phyloP scores from a whole-genome alignment of 1,140 invertebrate genomes.

The Megathymus violae region DNA sequence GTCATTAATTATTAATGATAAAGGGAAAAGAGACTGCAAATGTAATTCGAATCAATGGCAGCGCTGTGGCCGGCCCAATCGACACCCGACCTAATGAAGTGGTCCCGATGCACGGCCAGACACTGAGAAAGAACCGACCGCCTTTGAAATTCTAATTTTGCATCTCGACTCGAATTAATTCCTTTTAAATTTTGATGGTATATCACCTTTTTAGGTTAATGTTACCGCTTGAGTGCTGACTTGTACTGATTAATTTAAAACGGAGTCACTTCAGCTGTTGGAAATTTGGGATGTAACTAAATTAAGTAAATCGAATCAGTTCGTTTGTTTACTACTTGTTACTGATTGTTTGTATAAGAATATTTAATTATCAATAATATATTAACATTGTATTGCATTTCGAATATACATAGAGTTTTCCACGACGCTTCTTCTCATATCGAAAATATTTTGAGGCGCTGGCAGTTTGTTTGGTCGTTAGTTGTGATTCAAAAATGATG shows the following conservation, averaged over 20 bases:
- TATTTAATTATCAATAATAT: too few species aligned
- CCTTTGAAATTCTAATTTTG: conserved; percentile 49
- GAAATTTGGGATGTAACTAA: neutral
- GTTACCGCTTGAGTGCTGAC: neutral
- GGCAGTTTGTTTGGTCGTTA: too few species aligned
- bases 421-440: too few species aligned
- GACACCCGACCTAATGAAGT: conserved; percentile 64
- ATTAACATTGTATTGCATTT: too few species aligned
- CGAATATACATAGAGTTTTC: too few species aligned
- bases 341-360: too few species aligned
- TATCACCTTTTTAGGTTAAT: conserved; percentile 23
- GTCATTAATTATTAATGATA: conserved; percentile 68
- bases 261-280: too few species aligned
- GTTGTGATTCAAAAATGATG: too few species aligned
- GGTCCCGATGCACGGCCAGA: conserved; percentile 47
- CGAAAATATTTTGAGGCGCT: too few species aligned
- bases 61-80: conserved; percentile 44
- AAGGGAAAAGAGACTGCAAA: conserved; percentile 47
- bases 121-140: conserved; percentile 42
- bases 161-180: conserved; percentile 36
- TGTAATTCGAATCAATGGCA: conserved; percentile 32
- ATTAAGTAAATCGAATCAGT: too few species aligned
- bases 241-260: neutral
- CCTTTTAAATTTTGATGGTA: conserved; percentile 34
- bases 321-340: too few species aligned